Base-by-base conservation (phyloP, 2,888 invertebrate genomes). In the Pachymerium ferrugineum region DNA sequence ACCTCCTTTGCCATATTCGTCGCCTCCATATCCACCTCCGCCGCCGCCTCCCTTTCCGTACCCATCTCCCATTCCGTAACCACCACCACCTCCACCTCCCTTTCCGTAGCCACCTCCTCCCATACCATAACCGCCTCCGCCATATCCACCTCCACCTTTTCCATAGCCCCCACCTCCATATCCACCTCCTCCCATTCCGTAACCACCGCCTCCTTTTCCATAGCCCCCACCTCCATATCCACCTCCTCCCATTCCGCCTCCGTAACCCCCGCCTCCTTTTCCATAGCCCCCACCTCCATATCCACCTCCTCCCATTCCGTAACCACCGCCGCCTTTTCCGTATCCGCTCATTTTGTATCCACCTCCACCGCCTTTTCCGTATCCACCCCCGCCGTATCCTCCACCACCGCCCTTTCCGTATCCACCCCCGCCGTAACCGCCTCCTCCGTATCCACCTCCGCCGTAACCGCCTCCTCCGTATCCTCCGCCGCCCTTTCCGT, bases 401-500 rank as follows among this genome's bases (percentile, higher is more conserved):
- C 62, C 62, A 4, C 62, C 8, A 5, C 14, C 28, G 5, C 69
- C 69, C 2, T 29, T 29, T 28, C 69, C 69, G 12, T 29, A 25
- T 5, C 25, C 25, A 3, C 28, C 29, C 67, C 12, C 16, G 22
- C 29, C 69, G 16, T 30, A 28, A 3, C 71, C 71, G 19, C 71
- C 71, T 38, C 71, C 71, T 8, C 71, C 71, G n/a, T 35, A n/a
- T 22, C 71, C 71, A 22, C n/a, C 30, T 2, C 69, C 30, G 22
- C 30, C 30, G 30, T 30, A 28, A 4, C 30, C 69, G 30, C 69
- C 69, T 29, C 68, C 31, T 30, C 69, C 69, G 19, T 33, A 30
- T 69, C 30, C 69, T 14, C 67, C 67, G 25, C 31, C 30, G 19
- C 31, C 69, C 29, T 33, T 33, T 30, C 69, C 69, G 22, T 33